Evolutionary conservation across 2,797 vertebrate genomes (phyloP).

Genomic region (Tapera naevia): DNA sequence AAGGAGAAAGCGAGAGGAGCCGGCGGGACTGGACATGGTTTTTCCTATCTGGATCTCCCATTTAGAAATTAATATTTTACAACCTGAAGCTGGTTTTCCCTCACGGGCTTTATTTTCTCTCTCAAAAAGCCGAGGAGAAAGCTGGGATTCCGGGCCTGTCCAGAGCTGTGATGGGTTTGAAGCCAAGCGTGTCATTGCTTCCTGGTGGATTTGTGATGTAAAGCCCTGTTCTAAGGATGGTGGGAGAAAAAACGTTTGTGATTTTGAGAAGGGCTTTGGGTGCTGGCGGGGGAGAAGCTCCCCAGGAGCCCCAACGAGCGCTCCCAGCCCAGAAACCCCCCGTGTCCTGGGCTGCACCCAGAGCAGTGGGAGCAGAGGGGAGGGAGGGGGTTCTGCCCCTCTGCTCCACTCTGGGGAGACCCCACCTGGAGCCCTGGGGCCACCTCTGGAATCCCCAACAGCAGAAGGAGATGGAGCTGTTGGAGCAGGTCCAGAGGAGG

Average conservation of each 20-base stretch:
- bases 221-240: not conserved
- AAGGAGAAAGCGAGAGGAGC: slow-evolving; percentile 17
- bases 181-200: not conserved
- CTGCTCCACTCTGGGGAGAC: no score
- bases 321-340: no score
- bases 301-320: no score
- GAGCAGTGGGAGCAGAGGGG: no score
- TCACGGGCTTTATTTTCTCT: not conserved
- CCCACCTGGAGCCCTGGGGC: no score
- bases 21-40: not conserved
- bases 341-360: no score
- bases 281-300: no score
- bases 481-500: no score
- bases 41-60: not conserved
- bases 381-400: no score
- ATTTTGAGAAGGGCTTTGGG: no score
- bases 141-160: not conserved
- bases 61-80: not conserved
- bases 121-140: not conserved
- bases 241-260: not conserved
- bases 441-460: no score
- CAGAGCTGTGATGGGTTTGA: not conserved
- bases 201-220: not conserved
- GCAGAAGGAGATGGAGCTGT: no score
- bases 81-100: not conserved